Evolutionary conservation across 2,797 vertebrate species (phyloP), one percentile per base, ranked within the genome.

Genomic region (Aulostomus chinensis): DNA sequence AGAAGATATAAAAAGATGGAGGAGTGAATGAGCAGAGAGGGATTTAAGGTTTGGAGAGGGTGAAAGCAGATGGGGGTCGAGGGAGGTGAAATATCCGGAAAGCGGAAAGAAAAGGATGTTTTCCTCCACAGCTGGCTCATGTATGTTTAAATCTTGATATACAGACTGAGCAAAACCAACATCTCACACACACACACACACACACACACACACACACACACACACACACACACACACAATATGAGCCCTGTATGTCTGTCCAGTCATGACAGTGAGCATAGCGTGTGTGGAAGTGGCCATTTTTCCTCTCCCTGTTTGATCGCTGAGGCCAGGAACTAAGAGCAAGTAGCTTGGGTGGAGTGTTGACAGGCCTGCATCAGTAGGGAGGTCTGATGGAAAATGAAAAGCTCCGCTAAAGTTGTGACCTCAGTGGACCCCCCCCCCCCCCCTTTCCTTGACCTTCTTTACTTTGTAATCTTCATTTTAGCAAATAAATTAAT

Each of bases 121-220:
- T 70, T 63, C 58, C 43, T 53, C 31, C 43, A 45, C 72, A 84
- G 80, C 77, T 82, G 81, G 49, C 58, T 50, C 40, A 29, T 55
- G 59, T 69, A 62, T 4, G n/a, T 33, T 33, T 13, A 12, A 13
- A 14, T 14, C 31, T 33, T 11, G 31, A n/a, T n/a, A n/a, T n/a
- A n/a, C n/a, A n/a, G n/a, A n/a, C n/a, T n/a, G n/a, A n/a, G n/a
- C n/a, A n/a, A n/a, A 48, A 35, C 52, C 64, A 68, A 78, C 59
- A 47, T 54, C 58, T 66, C 59, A 59, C 26, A 50, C 25, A n/a
- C n/a, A n/a, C n/a, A n/a, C n/a, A n/a, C n/a, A n/a, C n/a, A n/a
- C n/a, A n/a, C n/a, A n/a, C n/a, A n/a, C n/a, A n/a, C n/a, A n/a
- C n/a, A n/a, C n/a, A n/a, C n/a, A n/a, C n/a, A n/a, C n/a, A n/a